Base-by-base conservation (phyloP, 2,888 invertebrate species). In the Dione vanillae region DNA sequence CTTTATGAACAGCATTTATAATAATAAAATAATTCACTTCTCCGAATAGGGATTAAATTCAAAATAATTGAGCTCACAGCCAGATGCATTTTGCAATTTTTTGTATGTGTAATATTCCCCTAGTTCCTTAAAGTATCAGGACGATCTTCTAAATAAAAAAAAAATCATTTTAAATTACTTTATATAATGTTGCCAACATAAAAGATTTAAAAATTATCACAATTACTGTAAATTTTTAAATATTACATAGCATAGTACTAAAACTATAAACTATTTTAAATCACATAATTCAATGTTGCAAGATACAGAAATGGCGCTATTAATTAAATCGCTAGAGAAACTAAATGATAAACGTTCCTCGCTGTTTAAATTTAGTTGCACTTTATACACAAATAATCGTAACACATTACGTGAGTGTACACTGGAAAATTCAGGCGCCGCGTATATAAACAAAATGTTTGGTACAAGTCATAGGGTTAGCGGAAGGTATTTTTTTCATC, bases 311-410 rank as follows among this genome's bases (percentile, higher is more conserved):
- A 67, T 67, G 61, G 56, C 54, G 37, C 43, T 14, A 69, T 69
- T 62, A 70, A 66, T 70, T 27, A 66, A 69, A 69, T 67, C 19
- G 41, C 64, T 51, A 64, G 61, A 62, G 54, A 54, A 49, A 14
- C 70, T 16, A 41, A 64, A 65, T 49, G 69, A 65, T 16, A 40
- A 59, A 65, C 54, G 61, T 27, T 47, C 27, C 10, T n/a, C n/a
- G 12, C 56, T 45, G 49, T 72, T 70, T 72, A 72, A 70, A 74
- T 77, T 74, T 76, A 76, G 68, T 51, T 70, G 65, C 68, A 73
- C 68, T 74, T 77, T 76, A 70, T 71, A 74, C 73, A 61, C 69
- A 71, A 75, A 75, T 71, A 69, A 72, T 74, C 69, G 67, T 74
- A 73, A 75, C 70, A 66, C 72, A 74, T 75, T 70, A 70, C 72